Evolutionary conservation across 2,888 invertebrate species (phyloP), one percentile per base, ranked within the genome.

Genomic region (Diaperis boleti): DNA sequence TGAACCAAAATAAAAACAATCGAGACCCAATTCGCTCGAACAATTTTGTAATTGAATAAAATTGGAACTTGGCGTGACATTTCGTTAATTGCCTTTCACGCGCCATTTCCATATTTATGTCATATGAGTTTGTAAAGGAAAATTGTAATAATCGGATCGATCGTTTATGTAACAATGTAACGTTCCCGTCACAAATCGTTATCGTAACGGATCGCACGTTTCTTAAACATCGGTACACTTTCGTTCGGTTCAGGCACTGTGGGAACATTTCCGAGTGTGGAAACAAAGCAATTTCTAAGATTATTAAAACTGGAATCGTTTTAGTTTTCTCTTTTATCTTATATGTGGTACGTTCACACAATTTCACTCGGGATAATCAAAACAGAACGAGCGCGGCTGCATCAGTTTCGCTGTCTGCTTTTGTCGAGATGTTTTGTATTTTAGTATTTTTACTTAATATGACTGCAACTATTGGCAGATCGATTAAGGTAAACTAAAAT

Each of bases 51-150:
- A 54, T 56, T 56, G 42, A 41, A 56, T 56, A 5, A 42, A 56
- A 56, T 56, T 56, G 35, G 55, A 42, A 55, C 42, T 55, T 55
- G 42, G 42, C 55, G 55, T 55, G 55, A 55, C 55, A 42, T 42
- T 41, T 42, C 33, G 44, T 44, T 56, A 15, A 44, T 31, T 44
- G 31, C 39, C 44, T 42, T 56, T 44, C 42, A 39, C 41, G 13
- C 41, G 39, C 26, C 26, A 54, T 54, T 39, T 54, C 41, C 41
- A 39, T 54, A 54, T 41, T 54, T 41, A 41, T 26, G 11, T 54
- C 10, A 20, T 15, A 1, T 7, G 52, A 39, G n/a, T 49, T 49
- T n/a, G n/a, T n/a, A n/a, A n/a, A n/a, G n/a, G n/a, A n/a, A n/a
- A n/a, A n/a, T n/a, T n/a, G n/a, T n/a, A n/a, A n/a, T n/a, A n/a